Evolutionary conservation across 1,140 invertebrate species (phyloP).

Genomic region (Papilio aristodemus): DNA sequence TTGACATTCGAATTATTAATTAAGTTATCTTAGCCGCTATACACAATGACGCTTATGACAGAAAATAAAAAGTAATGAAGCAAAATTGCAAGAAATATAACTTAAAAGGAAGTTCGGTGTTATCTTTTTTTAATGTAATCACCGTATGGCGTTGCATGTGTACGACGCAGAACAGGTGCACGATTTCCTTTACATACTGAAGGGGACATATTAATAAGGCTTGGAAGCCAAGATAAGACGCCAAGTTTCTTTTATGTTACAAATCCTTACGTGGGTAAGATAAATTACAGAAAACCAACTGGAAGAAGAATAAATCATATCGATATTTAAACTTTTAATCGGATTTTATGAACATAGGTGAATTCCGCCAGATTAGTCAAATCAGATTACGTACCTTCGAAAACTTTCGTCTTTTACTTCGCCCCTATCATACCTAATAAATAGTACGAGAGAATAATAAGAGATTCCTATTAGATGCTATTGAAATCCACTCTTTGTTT

Average conservation of each 20-base stretch:
- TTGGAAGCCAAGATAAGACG: conserved; percentile 24
- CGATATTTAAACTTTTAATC: background rate
- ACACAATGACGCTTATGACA: no score
- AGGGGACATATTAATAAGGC: conserved; percentile 26
- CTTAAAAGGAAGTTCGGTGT: background rate
- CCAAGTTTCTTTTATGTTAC: background rate
- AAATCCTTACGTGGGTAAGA: conserved; percentile 1
- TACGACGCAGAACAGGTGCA: conserved; percentile 13
- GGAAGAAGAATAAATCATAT: background rate
- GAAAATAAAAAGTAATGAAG: background rate
- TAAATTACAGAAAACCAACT: background rate
- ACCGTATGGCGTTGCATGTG: conserved; percentile 2
- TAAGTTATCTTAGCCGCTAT: no score
- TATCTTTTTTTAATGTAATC: background rate
- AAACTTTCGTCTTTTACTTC: no score
- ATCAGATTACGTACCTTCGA: no score
- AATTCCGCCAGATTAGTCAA: no score
- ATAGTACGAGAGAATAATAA: no score
- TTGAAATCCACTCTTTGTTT: no score
- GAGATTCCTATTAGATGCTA: no score
- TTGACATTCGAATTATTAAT: no score
- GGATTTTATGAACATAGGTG: no score
- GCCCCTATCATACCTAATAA: no score
- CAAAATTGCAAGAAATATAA: background rate
- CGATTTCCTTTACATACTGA: conserved; percentile 12